phyloP scores from a whole-genome alignment of 2,888 invertebrate species.

The Luffia ferchaultella region DNA sequence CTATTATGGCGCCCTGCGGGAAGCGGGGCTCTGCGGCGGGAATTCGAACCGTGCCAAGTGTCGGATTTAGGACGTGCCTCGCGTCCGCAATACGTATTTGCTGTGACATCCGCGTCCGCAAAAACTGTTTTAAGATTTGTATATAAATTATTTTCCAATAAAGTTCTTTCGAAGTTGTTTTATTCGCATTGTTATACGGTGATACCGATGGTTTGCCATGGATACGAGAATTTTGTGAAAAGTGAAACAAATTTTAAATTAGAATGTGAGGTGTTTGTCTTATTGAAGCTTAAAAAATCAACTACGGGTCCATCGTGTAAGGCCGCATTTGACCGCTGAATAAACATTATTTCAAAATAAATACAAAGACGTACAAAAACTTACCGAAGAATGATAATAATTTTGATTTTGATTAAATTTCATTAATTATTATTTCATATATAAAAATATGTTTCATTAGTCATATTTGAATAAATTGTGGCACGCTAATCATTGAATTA shows the following conservation, averaged over 20 bases:
- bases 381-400: too few relatives aligned
- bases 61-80: conserved; percentile 52
- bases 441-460: too few relatives aligned
- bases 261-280: neutral
- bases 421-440: too few relatives aligned
- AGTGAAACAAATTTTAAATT: neutral
- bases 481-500: too few relatives aligned
- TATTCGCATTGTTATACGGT: neutral
- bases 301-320: neutral
- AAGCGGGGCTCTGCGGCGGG: conserved; percentile 17
- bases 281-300: neutral
- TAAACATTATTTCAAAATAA: too few relatives aligned
- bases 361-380: too few relatives aligned
- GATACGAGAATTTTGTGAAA: neutral
- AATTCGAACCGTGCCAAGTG: conserved; percentile 54
- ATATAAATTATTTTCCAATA: neutral
- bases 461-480: too few relatives aligned
- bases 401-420: too few relatives aligned
- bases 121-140: neutral
- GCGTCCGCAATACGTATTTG: conserved; percentile 37
- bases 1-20: conserved; percentile 33
- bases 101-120: conserved; percentile 12
- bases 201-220: neutral
- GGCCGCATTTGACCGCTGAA: neutral
- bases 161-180: neutral